Conservation (phyloP, 2,113 vertebrate species). For the Dryoscopus gambensis region DNA sequence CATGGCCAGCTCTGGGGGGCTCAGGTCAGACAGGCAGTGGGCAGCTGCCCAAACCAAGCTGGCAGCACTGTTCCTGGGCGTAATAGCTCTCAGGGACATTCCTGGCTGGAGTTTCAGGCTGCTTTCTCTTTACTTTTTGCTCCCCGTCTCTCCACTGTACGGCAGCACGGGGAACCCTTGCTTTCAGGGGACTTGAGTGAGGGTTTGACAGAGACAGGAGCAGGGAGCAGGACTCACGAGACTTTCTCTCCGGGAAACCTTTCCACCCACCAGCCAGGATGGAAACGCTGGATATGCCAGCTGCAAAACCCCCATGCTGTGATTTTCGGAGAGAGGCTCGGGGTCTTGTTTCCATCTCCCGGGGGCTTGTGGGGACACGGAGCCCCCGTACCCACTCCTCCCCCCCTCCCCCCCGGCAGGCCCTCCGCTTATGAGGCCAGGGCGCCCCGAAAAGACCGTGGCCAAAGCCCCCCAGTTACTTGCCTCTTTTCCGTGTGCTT, state of each 20-base stretch:
- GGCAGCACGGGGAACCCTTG: background rate
- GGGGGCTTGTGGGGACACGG: background rate
- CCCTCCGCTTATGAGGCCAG: background rate
- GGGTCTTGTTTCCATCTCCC: background rate
- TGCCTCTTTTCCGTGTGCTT: background rate
- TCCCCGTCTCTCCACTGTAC: fast-evolving
- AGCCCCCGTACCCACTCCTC: fast-evolving
- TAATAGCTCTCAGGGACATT: background rate
- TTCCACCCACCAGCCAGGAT: fast-evolving
- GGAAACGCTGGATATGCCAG: background rate
- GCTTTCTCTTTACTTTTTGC: background rate
- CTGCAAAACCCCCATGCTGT: background rate
- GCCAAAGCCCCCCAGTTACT: background rate
- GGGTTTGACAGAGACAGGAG: background rate
- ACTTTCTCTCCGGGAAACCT: background rate
- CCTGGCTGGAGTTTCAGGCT: background rate
- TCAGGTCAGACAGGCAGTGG: background rate
- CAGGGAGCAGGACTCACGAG: background rate
- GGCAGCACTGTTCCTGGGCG: fast-evolving
- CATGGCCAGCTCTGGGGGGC: background rate
- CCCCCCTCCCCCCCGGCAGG: too few species aligned
- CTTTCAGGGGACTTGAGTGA: background rate
- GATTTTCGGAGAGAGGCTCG: background rate
- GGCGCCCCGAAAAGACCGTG: fast-evolving
- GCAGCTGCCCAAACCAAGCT: background rate